Evolutionary conservation across 2,888 invertebrate species (phyloP), one percentile per base, ranked within the genome.

Genomic region (Malthinus flaveolus): DNA sequence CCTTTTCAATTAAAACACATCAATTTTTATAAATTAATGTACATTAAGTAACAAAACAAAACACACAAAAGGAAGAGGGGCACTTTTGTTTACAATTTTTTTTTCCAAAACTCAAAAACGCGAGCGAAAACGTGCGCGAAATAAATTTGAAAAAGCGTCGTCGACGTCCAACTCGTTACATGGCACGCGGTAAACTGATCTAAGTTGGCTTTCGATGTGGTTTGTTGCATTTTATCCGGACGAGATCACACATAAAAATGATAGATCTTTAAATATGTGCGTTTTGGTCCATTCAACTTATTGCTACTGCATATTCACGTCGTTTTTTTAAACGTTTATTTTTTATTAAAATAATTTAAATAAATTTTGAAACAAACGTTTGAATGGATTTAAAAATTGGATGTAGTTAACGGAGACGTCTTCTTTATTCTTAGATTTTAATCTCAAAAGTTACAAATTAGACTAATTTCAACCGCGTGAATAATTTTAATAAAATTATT

Each of bases 241-340:
- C 59, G 54, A 59, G 59, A 59, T 59, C 50, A 23, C 23, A 23
- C 23, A 23, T 23, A 23, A 23, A 42, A 23, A 15, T 42, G 39
- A 42, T 42, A 59, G 49, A 55, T 59, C 54, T 54, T 59, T 23
- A 23, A 23, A 23, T 47, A 34, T 54, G 55, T 47, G 32, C 50
- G 55, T 59, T 59, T 48, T 55, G 59, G 59, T 59, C 59, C 59
- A 59, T 59, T 59, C 59, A 59, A 55, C 59, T 47, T 31, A 36
- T 52, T 49, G 45, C 47, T 54, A 49, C 47, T 54, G 53, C 53
- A 53, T 53, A 39, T 47, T 52, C 31, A n/a, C 39, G 42, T 42
- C 15, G 15, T 11, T 42, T 51, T 52, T 57, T 52, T 23, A 23
- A 23, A 3, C 5, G 23, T 23, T 23, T 23, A 23, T 23, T 23